phyloP scores from a whole-genome alignment of 2,888 invertebrate species.

The Leptarthrus brevirostris region DNA sequence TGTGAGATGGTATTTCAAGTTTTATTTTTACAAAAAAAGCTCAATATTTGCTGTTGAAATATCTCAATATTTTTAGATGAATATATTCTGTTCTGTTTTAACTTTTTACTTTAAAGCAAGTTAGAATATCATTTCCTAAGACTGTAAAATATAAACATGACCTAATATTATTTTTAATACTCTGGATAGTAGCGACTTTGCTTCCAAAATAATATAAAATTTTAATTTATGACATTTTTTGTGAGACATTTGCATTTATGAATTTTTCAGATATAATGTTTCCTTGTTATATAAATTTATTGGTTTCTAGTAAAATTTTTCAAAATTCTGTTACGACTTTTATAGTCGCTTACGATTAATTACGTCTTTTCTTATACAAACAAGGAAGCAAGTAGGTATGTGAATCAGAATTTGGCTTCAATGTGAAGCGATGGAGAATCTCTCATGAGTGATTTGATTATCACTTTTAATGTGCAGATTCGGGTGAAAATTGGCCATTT shows the following conservation, averaged over 20 bases:
- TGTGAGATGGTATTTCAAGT: background rate
- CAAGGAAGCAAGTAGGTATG: constrained; percentile 3
- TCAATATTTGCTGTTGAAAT: constrained; percentile 8
- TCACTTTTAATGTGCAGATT: constrained; percentile 55
- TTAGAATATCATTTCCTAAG: no score
- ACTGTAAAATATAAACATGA: no score
- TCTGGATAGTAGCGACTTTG: no score
- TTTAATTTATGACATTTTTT: no score
- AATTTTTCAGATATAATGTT: background rate
- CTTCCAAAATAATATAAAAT: no score
- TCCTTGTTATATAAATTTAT: constrained; percentile 10
- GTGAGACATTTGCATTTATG: background rate
- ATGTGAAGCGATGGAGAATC: constrained; percentile 47
- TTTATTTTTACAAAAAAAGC: background rate
- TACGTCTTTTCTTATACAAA: no score
- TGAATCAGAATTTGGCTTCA: background rate
- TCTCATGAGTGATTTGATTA: constrained; percentile 53
- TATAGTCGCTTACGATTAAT: no score
- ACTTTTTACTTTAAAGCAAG: no score
- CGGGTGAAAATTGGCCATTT: no score
- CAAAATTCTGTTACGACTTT: no score
- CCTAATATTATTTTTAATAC: no score
- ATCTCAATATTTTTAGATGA: background rate
- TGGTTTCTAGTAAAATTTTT: background rate
- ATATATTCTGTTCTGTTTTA: background rate